Conservation (phyloP, 1,140 invertebrate genomes). For the Cherax quadricarinatus region DNA sequence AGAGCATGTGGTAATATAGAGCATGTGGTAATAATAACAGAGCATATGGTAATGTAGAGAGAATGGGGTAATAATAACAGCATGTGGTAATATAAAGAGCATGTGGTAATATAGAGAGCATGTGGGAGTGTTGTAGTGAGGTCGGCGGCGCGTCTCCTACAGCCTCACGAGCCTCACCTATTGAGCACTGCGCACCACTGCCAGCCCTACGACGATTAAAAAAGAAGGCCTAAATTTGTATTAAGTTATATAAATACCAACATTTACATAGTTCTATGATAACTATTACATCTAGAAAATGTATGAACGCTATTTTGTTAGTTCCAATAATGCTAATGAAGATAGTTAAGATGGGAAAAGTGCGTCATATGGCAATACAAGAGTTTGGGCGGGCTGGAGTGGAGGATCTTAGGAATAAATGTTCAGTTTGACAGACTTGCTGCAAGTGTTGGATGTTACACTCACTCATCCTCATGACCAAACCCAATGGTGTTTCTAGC, state of each 20-base stretch:
- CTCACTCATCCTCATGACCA: background rate
- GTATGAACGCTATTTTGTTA: background rate
- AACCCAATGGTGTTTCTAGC: background rate
- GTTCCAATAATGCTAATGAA: background rate
- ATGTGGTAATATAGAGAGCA: too few relatives aligned
- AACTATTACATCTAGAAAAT: background rate
- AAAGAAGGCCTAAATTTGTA: background rate
- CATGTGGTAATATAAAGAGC: too few relatives aligned
- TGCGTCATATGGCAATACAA: constrained; percentile 52
- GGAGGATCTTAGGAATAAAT: background rate
- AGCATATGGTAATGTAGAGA: too few relatives aligned
- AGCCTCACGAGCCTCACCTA: background rate
- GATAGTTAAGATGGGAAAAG: constrained; percentile 2
- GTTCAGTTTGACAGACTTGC: constrained; percentile 37
- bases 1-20: too few relatives aligned
- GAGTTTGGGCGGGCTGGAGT: constrained; percentile 33
- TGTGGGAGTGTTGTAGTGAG: background rate
- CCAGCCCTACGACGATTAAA: background rate
- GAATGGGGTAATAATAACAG: too few relatives aligned
- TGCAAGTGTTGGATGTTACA: background rate
- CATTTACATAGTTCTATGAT: background rate
- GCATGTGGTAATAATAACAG: too few relatives aligned
- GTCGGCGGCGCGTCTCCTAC: background rate
- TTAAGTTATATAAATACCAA: background rate
- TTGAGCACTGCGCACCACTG: background rate